A percentile compares a stretch with the other conserved stretches of the same genome.
Evolutionary conservation across 2,113 vertebrate species (phyloP).

Genomic region (Tychaedon coryphoeus): DNA sequence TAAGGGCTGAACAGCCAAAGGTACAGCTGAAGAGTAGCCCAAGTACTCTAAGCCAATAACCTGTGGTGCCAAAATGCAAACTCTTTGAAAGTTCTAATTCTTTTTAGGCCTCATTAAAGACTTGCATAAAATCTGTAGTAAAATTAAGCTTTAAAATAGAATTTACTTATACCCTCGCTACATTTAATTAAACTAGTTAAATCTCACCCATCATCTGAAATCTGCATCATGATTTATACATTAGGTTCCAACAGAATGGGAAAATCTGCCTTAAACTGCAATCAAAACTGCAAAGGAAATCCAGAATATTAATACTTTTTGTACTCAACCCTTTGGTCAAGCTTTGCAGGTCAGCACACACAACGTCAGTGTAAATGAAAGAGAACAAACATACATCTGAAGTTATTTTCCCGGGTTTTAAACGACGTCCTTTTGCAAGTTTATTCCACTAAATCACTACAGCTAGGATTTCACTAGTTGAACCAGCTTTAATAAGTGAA

Average conservation of each 20-base stretch:
- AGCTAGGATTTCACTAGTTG: constrained; percentile 41
- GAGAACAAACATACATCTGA: constrained; percentile 4
- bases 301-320: not conserved
- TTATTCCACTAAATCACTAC: constrained; percentile 35
- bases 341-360: constrained; percentile 30
- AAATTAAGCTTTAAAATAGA: not conserved
- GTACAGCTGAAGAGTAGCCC: not conserved
- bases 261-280: constrained; percentile 20
- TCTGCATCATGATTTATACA: constrained; percentile 2
- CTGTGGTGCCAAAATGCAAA: not conserved
- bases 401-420: constrained; percentile 59
- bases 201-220: constrained; percentile 1
- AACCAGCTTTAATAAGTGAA: constrained; percentile 50
- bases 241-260: not conserved
- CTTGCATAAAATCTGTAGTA: not conserved
- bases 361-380: constrained; percentile 35
- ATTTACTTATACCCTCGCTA: not conserved
- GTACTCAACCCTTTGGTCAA: constrained; percentile 10
- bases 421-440: constrained; percentile 21
- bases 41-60: not conserved
- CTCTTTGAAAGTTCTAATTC: not conserved
- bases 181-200: not conserved
- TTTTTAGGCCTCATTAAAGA: not conserved
- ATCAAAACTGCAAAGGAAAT: constrained; percentile 6
- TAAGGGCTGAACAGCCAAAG: not conserved